These are phyloP conservation scores for Pterocles gutturalis DNA, from an alignment of 2,113 vertebrate species.

Conservation along the genomic window DNA sequence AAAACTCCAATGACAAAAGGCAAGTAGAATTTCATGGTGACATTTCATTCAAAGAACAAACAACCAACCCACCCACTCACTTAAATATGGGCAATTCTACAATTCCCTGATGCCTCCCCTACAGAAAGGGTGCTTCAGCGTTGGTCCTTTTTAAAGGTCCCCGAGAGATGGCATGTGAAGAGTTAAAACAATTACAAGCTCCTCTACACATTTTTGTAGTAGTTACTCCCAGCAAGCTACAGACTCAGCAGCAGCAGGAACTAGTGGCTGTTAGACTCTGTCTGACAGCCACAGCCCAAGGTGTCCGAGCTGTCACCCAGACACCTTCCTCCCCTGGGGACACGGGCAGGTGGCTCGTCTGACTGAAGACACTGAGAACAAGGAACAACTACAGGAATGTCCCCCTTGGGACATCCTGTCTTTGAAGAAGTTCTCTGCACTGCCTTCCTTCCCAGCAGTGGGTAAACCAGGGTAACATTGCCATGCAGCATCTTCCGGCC, in stretches of 20 bases:
- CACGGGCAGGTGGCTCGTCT: background rate
- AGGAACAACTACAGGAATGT: background rate
- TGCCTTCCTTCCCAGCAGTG: background rate
- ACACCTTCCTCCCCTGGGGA: background rate
- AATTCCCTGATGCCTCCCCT: background rate
- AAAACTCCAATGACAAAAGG: background rate
- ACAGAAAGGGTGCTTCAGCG: background rate
- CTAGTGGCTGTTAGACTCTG: background rate
- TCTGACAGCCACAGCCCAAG: background rate
- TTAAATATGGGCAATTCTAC: background rate
- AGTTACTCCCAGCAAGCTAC: background rate
- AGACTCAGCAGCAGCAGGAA: background rate
- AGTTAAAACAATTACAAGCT: background rate
- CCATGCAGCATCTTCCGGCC: background rate
- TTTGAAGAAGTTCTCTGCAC: background rate
- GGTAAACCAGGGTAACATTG: background rate
- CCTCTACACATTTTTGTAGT: background rate
- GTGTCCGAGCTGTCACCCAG: background rate
- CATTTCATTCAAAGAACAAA: background rate
- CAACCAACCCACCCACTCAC: background rate
- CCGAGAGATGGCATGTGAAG: background rate
- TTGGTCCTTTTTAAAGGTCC: background rate
- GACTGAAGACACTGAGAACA: background rate
- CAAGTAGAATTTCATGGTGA: background rate
- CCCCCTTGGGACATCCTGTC: background rate